Evolutionary conservation across 2,888 invertebrate genomes (phyloP).

Genomic region (Bedellia somnulentella): DNA sequence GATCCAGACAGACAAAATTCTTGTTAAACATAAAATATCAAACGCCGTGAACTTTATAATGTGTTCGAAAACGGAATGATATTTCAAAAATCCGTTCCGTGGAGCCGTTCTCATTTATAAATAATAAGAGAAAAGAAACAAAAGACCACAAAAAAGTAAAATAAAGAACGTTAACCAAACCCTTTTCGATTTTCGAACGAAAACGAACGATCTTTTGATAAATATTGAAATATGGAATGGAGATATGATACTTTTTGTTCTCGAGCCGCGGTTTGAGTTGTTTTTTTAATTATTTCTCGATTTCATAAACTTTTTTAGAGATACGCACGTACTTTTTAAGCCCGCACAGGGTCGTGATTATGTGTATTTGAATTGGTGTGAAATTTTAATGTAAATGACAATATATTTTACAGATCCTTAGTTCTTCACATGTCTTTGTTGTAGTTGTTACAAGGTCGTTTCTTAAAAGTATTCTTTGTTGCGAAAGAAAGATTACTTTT

Average conservation of each 20-base stretch:
- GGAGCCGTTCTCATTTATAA: slow-evolving; percentile 38
- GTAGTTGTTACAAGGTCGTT: no score
- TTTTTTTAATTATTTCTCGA: slow-evolving; percentile 10
- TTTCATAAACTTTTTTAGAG: slow-evolving; percentile 19
- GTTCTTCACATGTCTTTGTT: no score
- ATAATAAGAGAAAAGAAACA: slow-evolving; percentile 31
- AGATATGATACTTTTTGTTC: slow-evolving; percentile 41
- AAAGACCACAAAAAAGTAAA: slow-evolving; percentile 21
- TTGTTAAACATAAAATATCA: no score
- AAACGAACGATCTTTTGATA: slow-evolving; percentile 54
- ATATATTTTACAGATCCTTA: no score
- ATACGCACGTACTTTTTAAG: no score
- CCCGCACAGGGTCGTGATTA: no score
- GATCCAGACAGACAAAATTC: no score
- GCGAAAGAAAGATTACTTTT: no score
- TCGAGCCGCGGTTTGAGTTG: slow-evolving; percentile 11
- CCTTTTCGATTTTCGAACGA: slow-evolving; percentile 49
- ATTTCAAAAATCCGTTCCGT: slow-evolving; percentile 28
- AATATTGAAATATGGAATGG: slow-evolving; percentile 58
- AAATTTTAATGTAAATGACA: no score
- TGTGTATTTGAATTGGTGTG: no score
- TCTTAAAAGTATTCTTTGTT: no score
- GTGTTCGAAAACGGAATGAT: slow-evolving; percentile 37
- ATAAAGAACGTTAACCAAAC: slow-evolving; percentile 17
- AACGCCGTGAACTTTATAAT: no score